Conservation (phyloP, 2,888 invertebrate genomes). For the Invenusta paracnida region DNA sequence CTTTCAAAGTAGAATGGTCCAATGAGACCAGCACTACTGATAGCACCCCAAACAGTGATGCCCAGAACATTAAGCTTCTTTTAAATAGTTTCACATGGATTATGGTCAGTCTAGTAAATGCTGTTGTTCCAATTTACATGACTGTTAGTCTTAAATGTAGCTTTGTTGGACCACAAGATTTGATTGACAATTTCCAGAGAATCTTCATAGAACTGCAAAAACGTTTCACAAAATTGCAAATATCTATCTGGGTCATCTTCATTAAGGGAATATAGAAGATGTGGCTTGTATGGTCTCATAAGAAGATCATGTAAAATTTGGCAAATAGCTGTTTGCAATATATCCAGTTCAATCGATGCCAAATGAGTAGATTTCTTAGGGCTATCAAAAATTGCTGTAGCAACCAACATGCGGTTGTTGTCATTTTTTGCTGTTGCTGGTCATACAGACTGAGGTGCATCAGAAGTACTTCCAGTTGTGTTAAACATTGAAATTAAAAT, state of each 20-base stretch:
- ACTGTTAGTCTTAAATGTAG: background rate
- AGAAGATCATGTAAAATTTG: background rate
- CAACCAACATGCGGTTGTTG: no score
- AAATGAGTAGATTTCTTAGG: no score
- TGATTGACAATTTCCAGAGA: background rate
- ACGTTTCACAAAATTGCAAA: background rate
- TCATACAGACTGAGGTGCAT: no score
- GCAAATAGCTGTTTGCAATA: background rate
- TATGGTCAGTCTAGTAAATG: constrained; percentile 18
- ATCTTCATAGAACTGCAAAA: background rate
- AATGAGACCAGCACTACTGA: background rate
- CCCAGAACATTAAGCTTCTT: background rate
- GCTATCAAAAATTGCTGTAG: no score
- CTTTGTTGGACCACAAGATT: background rate
- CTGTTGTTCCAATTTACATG: background rate
- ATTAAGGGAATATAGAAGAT: background rate
- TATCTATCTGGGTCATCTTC: background rate
- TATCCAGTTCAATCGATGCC: background rate
- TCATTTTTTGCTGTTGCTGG: no score
- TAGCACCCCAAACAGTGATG: background rate
- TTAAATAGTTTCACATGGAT: constrained; percentile 14
- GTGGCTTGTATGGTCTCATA: background rate
- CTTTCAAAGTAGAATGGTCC: background rate
- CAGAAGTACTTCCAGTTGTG: background rate
- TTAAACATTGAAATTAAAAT: background rate